Conservation (phyloP, 2,888 invertebrate species). For the Encarsia formosa region DNA sequence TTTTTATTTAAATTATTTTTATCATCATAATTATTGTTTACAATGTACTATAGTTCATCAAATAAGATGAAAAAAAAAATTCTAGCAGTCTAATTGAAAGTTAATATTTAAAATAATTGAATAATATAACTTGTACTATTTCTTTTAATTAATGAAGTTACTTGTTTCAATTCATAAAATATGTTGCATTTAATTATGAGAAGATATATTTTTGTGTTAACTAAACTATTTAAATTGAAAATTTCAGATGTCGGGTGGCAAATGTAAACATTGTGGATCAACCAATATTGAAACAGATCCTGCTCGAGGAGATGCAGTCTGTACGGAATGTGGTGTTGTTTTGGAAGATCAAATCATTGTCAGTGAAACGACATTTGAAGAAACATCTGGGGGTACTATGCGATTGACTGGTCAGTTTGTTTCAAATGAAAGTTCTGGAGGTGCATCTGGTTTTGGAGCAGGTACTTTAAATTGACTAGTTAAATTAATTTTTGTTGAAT, state of each 20-base stretch:
- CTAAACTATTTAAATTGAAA: too few relatives aligned
- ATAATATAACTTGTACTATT: neutral
- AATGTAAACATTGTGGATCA: slow-evolving; percentile 83
- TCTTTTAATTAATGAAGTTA: neutral
- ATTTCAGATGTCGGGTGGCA: slow-evolving; percentile 62
- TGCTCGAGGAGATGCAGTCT: slow-evolving; percentile 91
- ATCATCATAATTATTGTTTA: too few relatives aligned
- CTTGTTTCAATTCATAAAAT: neutral
- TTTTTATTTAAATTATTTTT: too few relatives aligned
- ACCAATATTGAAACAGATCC: slow-evolving; percentile 93
- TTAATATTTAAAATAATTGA: too few relatives aligned
- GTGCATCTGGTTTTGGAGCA: slow-evolving; percentile 75
- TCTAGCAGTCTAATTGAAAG: too few relatives aligned
- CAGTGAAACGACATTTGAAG: slow-evolving; percentile 93
- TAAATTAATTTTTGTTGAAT: too few relatives aligned
- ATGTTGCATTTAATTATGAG: neutral
- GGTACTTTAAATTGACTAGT: slow-evolving; percentile 52
- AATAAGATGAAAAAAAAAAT: too few relatives aligned
- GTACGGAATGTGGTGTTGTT: slow-evolving; percentile 93
- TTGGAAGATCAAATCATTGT: slow-evolving; percentile 95
- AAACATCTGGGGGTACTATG: slow-evolving; percentile 81
- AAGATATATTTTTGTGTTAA: neutral
- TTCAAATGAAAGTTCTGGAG: slow-evolving; percentile 81
- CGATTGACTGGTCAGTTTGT: slow-evolving; percentile 92
- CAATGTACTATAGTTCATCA: too few relatives aligned